Percentiles rank a stretch among this genome's conserved stretches.
These are phyloP conservation scores for Hyperopisus bebe DNA, from an alignment of 2,113 vertebrate genomes.

Conservation along the genomic window DNA sequence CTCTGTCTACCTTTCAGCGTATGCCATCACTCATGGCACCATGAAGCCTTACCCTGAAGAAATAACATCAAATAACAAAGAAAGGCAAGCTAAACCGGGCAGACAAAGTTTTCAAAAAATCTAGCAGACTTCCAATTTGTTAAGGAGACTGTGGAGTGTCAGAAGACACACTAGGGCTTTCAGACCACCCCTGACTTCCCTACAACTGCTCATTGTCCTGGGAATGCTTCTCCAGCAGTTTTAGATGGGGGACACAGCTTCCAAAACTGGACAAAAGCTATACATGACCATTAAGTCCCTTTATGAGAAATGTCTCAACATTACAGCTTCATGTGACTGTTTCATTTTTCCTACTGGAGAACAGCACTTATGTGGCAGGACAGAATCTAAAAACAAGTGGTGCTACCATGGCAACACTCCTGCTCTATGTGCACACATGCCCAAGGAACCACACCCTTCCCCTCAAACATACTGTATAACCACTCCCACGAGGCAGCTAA, in stretches of 20 bases:
- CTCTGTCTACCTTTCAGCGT: neutral
- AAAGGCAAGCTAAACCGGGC: neutral
- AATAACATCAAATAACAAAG: neutral
- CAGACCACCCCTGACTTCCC: neutral
- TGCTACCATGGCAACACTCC: neutral
- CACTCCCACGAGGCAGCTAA: neutral
- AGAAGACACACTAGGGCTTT: neutral
- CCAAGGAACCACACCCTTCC: conserved; percentile 2
- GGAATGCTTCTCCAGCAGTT: neutral
- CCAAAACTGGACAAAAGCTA: neutral
- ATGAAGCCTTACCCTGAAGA: neutral
- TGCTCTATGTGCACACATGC: neutral
- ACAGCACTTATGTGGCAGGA: neutral
- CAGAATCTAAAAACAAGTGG: neutral
- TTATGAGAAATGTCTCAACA: neutral
- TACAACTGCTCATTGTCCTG: neutral
- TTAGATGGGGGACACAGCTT: neutral
- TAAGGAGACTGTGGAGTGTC: neutral
- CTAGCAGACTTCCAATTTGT: neutral
- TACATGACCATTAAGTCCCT: neutral
- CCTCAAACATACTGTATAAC: neutral
- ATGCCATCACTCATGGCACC: neutral
- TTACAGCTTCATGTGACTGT: neutral
- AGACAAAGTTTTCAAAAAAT: neutral
- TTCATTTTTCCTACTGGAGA: neutral